phyloP scores from a whole-genome alignment of 2,797 vertebrate species.

The Caiman crocodilus region DNA sequence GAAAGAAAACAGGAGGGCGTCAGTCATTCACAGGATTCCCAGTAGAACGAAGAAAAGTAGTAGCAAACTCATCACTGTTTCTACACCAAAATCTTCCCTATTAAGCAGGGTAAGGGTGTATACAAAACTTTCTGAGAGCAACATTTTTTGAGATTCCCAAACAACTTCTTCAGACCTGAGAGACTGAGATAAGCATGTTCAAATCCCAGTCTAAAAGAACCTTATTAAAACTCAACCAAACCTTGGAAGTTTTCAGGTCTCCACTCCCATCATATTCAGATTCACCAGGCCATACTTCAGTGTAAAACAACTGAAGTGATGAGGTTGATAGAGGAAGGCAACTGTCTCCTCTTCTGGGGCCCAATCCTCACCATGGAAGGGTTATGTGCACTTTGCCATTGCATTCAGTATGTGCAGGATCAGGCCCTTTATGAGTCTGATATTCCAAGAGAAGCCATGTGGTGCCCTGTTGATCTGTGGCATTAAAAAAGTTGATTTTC shows the following conservation, averaged over 20 bases:
- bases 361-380: neutral
- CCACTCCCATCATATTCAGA: neutral
- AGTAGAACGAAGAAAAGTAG: neutral
- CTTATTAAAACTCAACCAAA: neutral
- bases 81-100: neutral
- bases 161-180: neutral
- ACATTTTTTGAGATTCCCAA: neutral
- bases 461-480: accelerated
- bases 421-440: neutral
- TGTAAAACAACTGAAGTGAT: neutral
- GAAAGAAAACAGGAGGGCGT: neutral
- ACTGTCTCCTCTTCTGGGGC: neutral
- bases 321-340: neutral
- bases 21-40: neutral
- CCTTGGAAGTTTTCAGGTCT: neutral
- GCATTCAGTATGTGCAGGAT: neutral
- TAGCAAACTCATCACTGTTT: neutral
- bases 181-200: neutral
- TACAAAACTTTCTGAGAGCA: neutral
- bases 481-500: neutral
- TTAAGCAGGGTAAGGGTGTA: neutral
- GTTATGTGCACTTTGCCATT: neutral
- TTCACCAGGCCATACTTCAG: neutral
- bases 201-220: neutral
- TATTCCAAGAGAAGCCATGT: neutral